These are phyloP conservation scores for Apotomis turbidana DNA, from an alignment of 2,888 invertebrate genomes.

Conservation along the genomic window DNA sequence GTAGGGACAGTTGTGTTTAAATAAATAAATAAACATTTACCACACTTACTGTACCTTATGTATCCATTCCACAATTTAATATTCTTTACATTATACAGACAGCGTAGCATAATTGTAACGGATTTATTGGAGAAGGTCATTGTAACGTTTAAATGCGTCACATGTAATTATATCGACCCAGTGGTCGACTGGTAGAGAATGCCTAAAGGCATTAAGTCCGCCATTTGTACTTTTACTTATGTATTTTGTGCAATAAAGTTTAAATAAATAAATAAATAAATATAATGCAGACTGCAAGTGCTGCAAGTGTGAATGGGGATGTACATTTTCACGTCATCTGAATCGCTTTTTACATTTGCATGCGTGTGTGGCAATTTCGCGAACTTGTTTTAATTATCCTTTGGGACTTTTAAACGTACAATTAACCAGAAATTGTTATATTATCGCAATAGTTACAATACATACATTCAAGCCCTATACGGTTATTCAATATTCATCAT, in stretches of 20 bases:
- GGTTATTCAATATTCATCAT: too few species aligned
- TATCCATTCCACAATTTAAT: not conserved
- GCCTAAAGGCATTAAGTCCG: too few species aligned
- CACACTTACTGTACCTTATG: not conserved
- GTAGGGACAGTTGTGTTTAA: not conserved
- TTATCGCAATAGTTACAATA: too few species aligned
- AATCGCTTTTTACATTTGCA: not conserved
- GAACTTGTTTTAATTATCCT: too few species aligned
- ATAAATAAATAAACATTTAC: not conserved
- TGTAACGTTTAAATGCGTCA: not conserved
- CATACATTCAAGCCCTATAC: too few species aligned
- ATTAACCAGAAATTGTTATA: too few species aligned
- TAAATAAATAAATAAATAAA: too few species aligned
- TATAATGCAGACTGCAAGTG: conserved; percentile 11
- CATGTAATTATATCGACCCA: conserved; percentile 4
- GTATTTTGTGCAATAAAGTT: too few species aligned
- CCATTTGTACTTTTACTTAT: too few species aligned
- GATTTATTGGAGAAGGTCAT: conserved; percentile 16
- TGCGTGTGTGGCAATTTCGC: too few species aligned
- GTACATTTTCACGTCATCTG: not conserved
- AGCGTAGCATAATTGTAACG: conserved; percentile 3
- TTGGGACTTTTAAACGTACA: too few species aligned
- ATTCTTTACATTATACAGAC: conserved; percentile 5
- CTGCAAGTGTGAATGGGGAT: conserved; percentile 3
- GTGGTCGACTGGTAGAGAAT: too few species aligned